Evolutionary conservation across 2,888 invertebrate genomes (phyloP).

Genomic region (Andrena haemorrhoa): DNA sequence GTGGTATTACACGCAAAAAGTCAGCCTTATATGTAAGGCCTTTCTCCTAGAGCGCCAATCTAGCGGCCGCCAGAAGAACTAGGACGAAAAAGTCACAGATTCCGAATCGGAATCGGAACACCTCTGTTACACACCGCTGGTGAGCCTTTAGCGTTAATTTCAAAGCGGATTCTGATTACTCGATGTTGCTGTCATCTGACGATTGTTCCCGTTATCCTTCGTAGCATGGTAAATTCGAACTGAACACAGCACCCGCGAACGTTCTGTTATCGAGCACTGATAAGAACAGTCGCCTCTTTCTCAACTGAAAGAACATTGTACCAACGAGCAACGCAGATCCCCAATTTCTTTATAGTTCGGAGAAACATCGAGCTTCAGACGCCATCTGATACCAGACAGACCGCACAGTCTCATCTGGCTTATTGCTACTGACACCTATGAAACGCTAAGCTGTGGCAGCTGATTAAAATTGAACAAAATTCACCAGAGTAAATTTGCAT

Average conservation of each 20-base stretch:
- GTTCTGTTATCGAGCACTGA: conserved; percentile 25
- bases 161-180: background rate
- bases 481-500: background rate
- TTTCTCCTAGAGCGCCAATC: too few relatives aligned
- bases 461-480: background rate
- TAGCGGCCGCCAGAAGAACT: too few relatives aligned
- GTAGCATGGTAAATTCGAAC: conserved; percentile 22
- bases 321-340: background rate
- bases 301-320: background rate
- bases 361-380: background rate
- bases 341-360: background rate
- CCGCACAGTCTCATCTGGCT: background rate
- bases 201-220: background rate
- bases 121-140: too few relatives aligned
- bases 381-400: conserved; percentile 1
- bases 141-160: background rate
- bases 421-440: conserved; percentile 17
- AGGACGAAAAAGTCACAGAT: too few relatives aligned
- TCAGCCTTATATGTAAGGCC: too few relatives aligned
- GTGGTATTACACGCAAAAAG: too few relatives aligned
- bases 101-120: too few relatives aligned
- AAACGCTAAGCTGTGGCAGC: background rate
- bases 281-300: conserved; percentile 28
- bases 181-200: conserved; percentile 22
- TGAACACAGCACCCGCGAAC: background rate